Evolutionary conservation across 2,797 vertebrate genomes (phyloP).

Genomic region (Epinephelus awoara): DNA sequence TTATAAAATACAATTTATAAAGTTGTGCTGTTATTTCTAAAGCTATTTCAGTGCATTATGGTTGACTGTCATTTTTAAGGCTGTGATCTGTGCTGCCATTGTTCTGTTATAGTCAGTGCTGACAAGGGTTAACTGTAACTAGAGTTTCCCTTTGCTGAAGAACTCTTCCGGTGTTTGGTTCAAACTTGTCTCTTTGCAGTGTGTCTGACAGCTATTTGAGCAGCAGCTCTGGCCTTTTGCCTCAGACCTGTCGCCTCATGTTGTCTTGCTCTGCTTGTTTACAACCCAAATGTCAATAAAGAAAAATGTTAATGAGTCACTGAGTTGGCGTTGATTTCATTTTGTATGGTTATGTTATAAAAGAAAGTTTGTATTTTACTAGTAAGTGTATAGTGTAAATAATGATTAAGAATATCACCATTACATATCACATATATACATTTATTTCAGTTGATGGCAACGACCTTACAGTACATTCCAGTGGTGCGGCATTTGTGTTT

Average conservation of each 20-base stretch:
- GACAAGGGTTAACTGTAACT: not conserved
- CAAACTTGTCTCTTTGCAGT: not conserved
- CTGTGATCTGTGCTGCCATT: not conserved
- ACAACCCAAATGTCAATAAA: not conserved
- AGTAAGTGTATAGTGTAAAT: too few species aligned
- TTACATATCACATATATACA: too few species aligned
- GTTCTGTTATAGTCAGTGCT: not conserved
- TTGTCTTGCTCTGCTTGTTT: too few species aligned
- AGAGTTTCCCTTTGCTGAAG: not conserved
- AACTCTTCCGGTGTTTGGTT: not conserved
- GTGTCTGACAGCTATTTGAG: not conserved
- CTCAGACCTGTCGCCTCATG: not conserved
- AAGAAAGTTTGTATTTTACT: too few species aligned
- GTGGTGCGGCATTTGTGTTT: too few species aligned
- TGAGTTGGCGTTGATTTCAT: too few species aligned
- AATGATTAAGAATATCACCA: too few species aligned
- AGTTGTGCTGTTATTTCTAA: not conserved
- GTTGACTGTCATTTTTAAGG: not conserved
- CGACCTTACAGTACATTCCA: too few species aligned
- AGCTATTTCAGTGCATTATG: not conserved
- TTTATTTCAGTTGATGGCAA: too few species aligned
- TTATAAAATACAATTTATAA: not conserved
- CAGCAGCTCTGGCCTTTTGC: not conserved
- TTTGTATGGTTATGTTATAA: too few species aligned
- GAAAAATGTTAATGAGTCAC: too few species aligned